These are phyloP conservation scores for Amphipyra tragopoginis DNA, from an alignment of 2,888 invertebrate species.

Conservation along the genomic window DNA sequence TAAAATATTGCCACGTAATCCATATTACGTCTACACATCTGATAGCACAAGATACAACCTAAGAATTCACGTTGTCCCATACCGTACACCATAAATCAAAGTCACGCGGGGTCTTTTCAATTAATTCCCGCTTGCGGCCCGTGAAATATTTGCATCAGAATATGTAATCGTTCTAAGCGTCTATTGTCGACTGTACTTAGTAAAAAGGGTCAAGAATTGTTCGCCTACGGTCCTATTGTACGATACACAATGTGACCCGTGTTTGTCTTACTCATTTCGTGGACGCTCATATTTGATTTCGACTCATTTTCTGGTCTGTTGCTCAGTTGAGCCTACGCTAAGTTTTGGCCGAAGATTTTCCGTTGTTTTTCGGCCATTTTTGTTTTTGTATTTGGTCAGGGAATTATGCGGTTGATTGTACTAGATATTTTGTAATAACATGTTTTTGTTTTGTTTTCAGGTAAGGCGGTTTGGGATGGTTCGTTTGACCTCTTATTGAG, in stretches of 20 bases:
- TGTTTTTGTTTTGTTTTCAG: constrained; percentile 52
- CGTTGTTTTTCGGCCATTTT: constrained; percentile 53
- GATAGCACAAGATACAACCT: constrained; percentile 50
- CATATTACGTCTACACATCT: constrained; percentile 36
- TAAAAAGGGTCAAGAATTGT: constrained; percentile 74
- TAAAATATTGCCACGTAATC: constrained; percentile 40
- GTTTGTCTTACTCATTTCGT: constrained; percentile 82
- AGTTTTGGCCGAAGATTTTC: constrained; percentile 73
- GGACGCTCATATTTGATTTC: constrained; percentile 84
- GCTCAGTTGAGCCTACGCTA: constrained; percentile 62
- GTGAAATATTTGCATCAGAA: constrained; percentile 70
- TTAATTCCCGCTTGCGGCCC: constrained; percentile 65
- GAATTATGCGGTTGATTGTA: constrained; percentile 46
- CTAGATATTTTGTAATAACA: constrained; percentile 33
- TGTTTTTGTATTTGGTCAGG: constrained; percentile 42
- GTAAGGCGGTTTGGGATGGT: constrained; percentile 35
- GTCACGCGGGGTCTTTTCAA: constrained; percentile 68
- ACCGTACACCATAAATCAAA: constrained; percentile 63
- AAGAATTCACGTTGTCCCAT: constrained; percentile 49
- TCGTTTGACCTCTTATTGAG: background rate
- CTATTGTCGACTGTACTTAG: constrained; percentile 65
- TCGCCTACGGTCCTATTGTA: constrained; percentile 73
- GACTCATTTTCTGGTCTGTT: constrained; percentile 68
- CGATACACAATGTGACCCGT: constrained; percentile 67
- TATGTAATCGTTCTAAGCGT: constrained; percentile 65